These are phyloP conservation scores for Antitype chi DNA, from an alignment of 2,888 invertebrate species.

Conservation along the genomic window DNA sequence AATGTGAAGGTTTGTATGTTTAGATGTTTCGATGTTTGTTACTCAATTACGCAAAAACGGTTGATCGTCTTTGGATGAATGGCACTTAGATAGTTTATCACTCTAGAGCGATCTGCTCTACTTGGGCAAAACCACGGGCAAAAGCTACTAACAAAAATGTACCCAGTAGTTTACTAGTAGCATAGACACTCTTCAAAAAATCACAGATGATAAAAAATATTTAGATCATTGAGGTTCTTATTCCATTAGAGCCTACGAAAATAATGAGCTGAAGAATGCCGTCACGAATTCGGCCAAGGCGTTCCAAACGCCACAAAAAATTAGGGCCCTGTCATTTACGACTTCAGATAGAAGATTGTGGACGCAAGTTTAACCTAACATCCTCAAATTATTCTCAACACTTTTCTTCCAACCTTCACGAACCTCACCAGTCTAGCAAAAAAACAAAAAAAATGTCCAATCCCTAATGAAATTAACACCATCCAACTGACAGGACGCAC, in stretches of 20 bases:
- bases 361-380: neutral
- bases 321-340: neutral
- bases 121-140: too few species aligned
- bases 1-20: too few species aligned
- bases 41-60: too few species aligned
- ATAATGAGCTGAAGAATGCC: neutral
- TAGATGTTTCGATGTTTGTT: too few species aligned
- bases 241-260: neutral
- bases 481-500: slow-evolving; percentile 63
- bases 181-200: neutral
- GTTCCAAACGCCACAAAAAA: neutral
- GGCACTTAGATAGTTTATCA: too few species aligned
- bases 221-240: neutral
- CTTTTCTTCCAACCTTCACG: slow-evolving; percentile 9
- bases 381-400: slow-evolving; percentile 25
- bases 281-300: neutral
- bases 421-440: slow-evolving; percentile 3
- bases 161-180: neutral
- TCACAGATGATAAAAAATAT: neutral
- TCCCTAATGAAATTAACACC: slow-evolving; percentile 67
- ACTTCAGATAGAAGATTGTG: neutral
- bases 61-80: too few species aligned
- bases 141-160: neutral
- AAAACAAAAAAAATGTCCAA: slow-evolving; percentile 49
- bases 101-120: too few species aligned